Conservation (phyloP, 2,888 invertebrate species). For the Ditylenchus weischeri region DNA sequence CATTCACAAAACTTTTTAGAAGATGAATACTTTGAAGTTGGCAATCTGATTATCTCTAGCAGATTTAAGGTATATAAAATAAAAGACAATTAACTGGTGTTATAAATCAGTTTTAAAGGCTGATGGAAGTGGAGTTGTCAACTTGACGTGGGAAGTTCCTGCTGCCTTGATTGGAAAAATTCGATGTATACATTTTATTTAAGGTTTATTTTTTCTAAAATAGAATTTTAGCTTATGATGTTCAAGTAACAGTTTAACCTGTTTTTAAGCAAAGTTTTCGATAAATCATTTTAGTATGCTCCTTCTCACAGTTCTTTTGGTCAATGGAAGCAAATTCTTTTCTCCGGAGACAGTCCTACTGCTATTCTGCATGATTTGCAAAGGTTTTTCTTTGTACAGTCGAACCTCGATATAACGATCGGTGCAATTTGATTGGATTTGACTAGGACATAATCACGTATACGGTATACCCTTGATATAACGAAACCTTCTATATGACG, state of each 20-base stretch:
- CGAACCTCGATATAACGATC: no score
- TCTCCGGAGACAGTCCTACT: constrained; percentile 46
- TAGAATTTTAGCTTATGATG: no score
- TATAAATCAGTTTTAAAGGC: neutral
- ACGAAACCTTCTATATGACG: no score
- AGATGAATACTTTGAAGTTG: constrained; percentile 45
- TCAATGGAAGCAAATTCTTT: constrained; percentile 45
- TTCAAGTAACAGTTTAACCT: neutral
- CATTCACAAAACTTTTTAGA: constrained; percentile 11
- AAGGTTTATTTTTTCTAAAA: no score
- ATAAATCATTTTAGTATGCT: constrained; percentile 53
- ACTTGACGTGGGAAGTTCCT: constrained; percentile 56
- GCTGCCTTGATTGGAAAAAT: constrained; percentile 41
- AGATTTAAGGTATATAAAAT: constrained; percentile 36
- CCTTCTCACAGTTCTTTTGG: constrained; percentile 30
- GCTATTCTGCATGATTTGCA: constrained; percentile 47
- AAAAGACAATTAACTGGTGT: no score
- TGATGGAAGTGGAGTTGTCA: constrained; percentile 48
- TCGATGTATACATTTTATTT: constrained; percentile 21
- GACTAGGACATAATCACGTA: no score
- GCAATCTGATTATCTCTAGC: constrained; percentile 53
- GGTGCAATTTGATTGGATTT: no score
- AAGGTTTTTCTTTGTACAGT: constrained; percentile 38
- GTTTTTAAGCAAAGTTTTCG: constrained; percentile 23
- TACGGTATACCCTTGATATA: no score